phyloP scores from a whole-genome alignment of 2,113 vertebrate genomes.

The Stigmatopora nigra region DNA sequence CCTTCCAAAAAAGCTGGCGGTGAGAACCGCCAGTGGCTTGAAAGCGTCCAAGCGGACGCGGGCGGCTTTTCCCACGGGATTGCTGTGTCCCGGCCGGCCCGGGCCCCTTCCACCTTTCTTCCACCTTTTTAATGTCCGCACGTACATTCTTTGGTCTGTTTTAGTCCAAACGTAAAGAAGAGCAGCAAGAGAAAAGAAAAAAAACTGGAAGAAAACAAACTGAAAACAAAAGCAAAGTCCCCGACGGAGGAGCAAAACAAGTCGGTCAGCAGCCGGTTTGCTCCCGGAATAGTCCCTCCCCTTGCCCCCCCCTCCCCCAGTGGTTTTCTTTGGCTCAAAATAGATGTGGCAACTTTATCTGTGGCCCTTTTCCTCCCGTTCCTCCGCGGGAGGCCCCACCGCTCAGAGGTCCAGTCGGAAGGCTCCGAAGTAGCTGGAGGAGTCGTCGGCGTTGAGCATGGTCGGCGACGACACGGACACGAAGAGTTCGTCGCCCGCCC shows the following conservation, averaged over 20 bases:
- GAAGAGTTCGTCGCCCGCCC: slow-evolving; percentile 77
- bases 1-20: slow-evolving; percentile 15
- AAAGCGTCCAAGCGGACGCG: slow-evolving; percentile 24
- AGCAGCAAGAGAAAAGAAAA: slow-evolving; percentile 2
- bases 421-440: slow-evolving; percentile 79
- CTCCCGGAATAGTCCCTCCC: slow-evolving; percentile 11
- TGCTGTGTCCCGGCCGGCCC: slow-evolving; percentile 35
- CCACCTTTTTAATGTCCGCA: slow-evolving; percentile 28
- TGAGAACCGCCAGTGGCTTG: slow-evolving; percentile 37
- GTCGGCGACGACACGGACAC: slow-evolving; percentile 79
- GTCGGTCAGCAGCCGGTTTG: slow-evolving; percentile 19
- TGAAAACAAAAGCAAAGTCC: neutral
- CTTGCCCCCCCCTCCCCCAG: neutral
- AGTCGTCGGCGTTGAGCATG: slow-evolving; percentile 71
- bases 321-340: slow-evolving; percentile 11
- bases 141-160: slow-evolving; percentile 58
- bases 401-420: slow-evolving; percentile 78
- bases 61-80: slow-evolving; percentile 26
- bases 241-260: slow-evolving; percentile 14
- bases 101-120: slow-evolving; percentile 22
- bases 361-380: slow-evolving; percentile 3
- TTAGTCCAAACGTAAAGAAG: slow-evolving; percentile 30
- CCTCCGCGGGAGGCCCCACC: no score
- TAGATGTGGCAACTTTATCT: slow-evolving; percentile 5
- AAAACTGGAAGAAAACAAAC: neutral